These are phyloP conservation scores for Agrenia bidenticulata DNA, from an alignment of 2,888 invertebrate species.

Conservation along the genomic window DNA sequence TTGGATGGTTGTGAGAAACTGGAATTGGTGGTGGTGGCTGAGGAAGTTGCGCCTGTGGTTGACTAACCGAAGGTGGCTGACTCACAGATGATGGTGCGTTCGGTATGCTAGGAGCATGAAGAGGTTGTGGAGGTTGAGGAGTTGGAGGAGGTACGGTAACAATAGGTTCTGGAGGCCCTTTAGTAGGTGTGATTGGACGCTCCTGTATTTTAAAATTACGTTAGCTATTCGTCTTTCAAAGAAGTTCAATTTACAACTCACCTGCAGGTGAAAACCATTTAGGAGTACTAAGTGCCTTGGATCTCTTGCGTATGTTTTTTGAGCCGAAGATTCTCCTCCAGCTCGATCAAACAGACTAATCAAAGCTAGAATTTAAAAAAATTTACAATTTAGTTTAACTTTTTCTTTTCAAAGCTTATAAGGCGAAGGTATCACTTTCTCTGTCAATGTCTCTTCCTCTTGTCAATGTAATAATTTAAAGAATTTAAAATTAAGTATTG, in stretches of 20 bases:
- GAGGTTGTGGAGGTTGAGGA: neutral
- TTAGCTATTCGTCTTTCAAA: neutral
- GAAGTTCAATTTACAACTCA: constrained; percentile 55
- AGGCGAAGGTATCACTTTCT: too few relatives aligned
- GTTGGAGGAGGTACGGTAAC: constrained; percentile 21
- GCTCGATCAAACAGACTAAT: constrained; percentile 87
- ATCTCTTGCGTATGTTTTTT: constrained; percentile 89
- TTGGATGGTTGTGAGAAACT: constrained; percentile 52
- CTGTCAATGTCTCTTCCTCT: too few relatives aligned
- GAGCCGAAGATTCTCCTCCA: constrained; percentile 79
- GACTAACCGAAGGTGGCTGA: constrained; percentile 15
- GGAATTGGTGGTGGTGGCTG: constrained; percentile 57
- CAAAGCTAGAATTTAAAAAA: constrained; percentile 59
- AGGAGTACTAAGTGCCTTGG: constrained; percentile 76
- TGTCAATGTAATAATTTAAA: neutral
- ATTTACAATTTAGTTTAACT: neutral
- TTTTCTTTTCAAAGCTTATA: neutral
- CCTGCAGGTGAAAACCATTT: constrained; percentile 65
- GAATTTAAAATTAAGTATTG: neutral
- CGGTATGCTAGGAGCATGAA: constrained; percentile 14
- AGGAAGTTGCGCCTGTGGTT: constrained; percentile 25
- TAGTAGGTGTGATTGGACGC: constrained; percentile 45
- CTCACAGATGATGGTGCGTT: constrained; percentile 16
- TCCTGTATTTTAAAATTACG: constrained; percentile 37
- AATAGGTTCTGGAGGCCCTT: constrained; percentile 31